These are phyloP conservation scores for Pygoscelis antarcticus DNA, from an alignment of 2,113 vertebrate genomes.

Conservation along the genomic window DNA sequence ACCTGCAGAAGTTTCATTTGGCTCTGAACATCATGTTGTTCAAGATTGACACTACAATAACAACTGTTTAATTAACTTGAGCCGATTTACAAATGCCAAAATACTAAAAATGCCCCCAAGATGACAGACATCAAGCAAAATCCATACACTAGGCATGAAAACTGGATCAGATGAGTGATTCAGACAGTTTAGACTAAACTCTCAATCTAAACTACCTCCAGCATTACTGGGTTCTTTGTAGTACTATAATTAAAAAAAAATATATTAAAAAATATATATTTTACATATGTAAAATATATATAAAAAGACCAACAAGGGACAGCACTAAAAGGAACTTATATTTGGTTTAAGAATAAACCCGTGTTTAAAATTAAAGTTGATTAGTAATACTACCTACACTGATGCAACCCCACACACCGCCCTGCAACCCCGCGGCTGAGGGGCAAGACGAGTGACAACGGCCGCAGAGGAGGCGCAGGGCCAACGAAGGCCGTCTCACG, in stretches of 20 bases:
- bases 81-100: background rate
- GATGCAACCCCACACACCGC: fast-evolving
- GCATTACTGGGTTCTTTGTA: fast-evolving
- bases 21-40: background rate
- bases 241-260: fast-evolving
- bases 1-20: background rate
- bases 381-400: fast-evolving
- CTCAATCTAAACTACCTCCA: background rate
- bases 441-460: background rate
- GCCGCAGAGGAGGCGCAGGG: fast-evolving
- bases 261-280: background rate
- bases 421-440: background rate
- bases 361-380: fast-evolving
- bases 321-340: fast-evolving
- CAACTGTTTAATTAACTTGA: background rate
- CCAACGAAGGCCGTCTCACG: fast-evolving
- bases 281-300: background rate
- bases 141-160: fast-evolving
- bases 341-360: background rate
- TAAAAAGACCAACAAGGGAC: fast-evolving
- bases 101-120: background rate
- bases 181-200: background rate
- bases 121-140: background rate
- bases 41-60: background rate
- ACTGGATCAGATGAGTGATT: background rate